A percentile compares a stretch with the other conserved stretches of the same genome.
These are phyloP conservation scores for Megastigmus dorsalis DNA, from an alignment of 2,888 invertebrate species.

Conservation along the genomic window DNA sequence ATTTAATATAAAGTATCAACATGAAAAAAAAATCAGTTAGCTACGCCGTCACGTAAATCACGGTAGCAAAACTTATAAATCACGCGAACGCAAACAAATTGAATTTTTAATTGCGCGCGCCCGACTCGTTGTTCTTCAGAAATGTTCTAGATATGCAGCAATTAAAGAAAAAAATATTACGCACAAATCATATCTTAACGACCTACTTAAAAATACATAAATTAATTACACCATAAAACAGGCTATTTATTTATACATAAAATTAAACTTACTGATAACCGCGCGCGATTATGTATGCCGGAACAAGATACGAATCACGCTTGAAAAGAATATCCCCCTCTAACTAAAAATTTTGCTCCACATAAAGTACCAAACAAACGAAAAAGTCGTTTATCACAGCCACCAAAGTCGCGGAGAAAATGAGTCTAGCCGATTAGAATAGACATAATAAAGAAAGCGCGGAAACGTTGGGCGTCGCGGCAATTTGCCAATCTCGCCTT, in stretches of 20 bases:
- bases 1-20: too few relatives aligned
- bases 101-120: background rate
- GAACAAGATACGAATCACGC: slow-evolving; percentile 16
- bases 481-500: too few relatives aligned
- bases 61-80: background rate
- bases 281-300: background rate
- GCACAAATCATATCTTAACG: slow-evolving; percentile 4
- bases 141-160: background rate
- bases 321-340: too few relatives aligned
- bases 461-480: too few relatives aligned
- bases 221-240: slow-evolving; percentile 12
- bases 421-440: too few relatives aligned
- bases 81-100: background rate
- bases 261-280: slow-evolving; percentile 19
- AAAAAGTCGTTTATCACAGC: too few relatives aligned
- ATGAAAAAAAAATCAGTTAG: too few relatives aligned
- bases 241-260: slow-evolving; percentile 17
- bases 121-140: background rate
- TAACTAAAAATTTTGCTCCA: too few relatives aligned
- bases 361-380: too few relatives aligned
- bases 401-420: too few relatives aligned
- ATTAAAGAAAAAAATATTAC: slow-evolving; percentile 25
- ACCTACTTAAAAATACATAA: slow-evolving; percentile 33
- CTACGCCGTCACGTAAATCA: too few relatives aligned
- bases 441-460: too few relatives aligned